Conservation (phyloP, 1,140 invertebrate genomes). For the Drosophila kepulauana region DNA sequence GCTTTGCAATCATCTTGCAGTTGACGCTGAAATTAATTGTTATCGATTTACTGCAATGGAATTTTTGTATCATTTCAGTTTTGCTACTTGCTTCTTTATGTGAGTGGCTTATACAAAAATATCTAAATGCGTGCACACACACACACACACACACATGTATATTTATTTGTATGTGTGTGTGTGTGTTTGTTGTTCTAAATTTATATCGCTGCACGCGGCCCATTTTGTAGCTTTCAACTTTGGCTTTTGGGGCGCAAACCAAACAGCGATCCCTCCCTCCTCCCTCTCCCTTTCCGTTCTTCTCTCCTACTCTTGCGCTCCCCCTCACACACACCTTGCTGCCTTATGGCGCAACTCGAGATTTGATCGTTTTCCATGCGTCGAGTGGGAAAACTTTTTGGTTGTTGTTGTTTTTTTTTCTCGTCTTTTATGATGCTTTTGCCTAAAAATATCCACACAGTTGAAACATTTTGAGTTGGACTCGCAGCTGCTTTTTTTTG, state of each 20-base stretch:
- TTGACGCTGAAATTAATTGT: conserved; percentile 59
- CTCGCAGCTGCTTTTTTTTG: conserved; percentile 44
- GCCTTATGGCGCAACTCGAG: conserved; percentile 49
- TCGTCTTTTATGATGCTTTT: conserved; percentile 39
- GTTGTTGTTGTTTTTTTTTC: background rate
- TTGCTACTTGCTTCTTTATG: background rate
- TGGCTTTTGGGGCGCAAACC: conserved; percentile 41
- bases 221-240: conserved; percentile 47
- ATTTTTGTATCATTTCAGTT: conserved; percentile 12
- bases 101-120: background rate
- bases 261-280: conserved; percentile 5
- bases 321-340: conserved; percentile 28
- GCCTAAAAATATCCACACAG: conserved; percentile 55
- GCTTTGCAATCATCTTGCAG: conserved; percentile 46
- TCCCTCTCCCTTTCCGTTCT: background rate
- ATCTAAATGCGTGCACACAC: conserved; percentile 5
- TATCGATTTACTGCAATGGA: conserved; percentile 61
- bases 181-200: conserved; percentile 17
- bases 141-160: conserved; percentile 6
- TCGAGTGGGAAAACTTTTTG: conserved; percentile 27
- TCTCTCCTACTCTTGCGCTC: background rate
- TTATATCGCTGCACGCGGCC: conserved; percentile 41
- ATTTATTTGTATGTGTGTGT: background rate
- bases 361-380: conserved; percentile 40
- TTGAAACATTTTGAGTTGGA: conserved; percentile 52